Evolutionary conservation across 30 jellyfish, hydroid and myxozoan species (phyloP).

Genomic region (Turritopsis dohrnii): DNA sequence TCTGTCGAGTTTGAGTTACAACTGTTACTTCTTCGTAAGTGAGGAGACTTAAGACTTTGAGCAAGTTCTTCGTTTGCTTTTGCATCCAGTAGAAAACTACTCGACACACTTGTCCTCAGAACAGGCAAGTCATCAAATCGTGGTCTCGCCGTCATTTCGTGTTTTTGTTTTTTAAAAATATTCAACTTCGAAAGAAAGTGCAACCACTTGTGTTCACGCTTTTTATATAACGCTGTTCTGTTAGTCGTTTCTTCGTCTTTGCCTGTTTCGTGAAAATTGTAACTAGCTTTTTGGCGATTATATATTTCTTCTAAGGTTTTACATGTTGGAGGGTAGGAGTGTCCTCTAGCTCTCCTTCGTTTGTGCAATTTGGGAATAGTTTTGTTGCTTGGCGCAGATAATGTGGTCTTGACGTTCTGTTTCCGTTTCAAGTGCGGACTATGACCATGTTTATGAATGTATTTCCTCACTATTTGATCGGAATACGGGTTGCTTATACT

Average conservation of each 20-base stretch:
- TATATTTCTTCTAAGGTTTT: not conserved
- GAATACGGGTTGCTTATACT: constrained; percentile 2
- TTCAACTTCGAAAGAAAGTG: constrained; percentile 1
- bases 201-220: not conserved
- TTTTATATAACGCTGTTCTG: not conserved
- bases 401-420: not conserved
- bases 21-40: not conserved
- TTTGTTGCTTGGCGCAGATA: not conserved
- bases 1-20: not conserved
- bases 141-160: not conserved
- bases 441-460: not conserved
- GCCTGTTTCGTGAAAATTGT: not conserved
- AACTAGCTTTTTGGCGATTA: not conserved
- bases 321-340: not conserved
- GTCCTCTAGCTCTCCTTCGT: constrained; percentile 6
- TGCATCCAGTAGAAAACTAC: not conserved
- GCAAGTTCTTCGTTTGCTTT: not conserved
- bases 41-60: not conserved
- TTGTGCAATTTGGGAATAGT: not conserved
- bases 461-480: not conserved
- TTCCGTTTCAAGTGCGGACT: constrained; percentile 19
- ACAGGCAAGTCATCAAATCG: not conserved
- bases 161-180: not conserved
- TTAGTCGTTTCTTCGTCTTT: not conserved
- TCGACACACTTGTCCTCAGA: not conserved